A percentile compares a stretch with the other conserved stretches of the same genome.
phyloP scores from a whole-genome alignment of 2,888 invertebrate genomes.

The Clitarchus hookeri region DNA sequence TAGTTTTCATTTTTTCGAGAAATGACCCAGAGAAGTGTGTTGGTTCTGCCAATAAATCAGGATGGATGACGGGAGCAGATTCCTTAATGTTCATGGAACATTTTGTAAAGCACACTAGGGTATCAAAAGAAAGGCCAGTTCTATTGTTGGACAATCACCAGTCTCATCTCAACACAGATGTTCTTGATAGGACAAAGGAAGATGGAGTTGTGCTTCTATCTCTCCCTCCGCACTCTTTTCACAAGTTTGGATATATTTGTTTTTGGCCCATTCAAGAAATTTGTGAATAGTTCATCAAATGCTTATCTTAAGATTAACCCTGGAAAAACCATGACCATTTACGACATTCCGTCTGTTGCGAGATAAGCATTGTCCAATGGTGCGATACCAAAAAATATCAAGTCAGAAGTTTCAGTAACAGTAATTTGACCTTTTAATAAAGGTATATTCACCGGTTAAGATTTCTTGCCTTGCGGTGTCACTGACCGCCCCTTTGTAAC shows the following conservation, averaged over 20 bases:
- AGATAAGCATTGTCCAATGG: constrained; percentile 28
- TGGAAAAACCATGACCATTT: constrained; percentile 41
- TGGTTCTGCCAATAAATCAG: constrained; percentile 44
- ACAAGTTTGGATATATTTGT: constrained; percentile 51
- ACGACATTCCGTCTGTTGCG: constrained; percentile 30
- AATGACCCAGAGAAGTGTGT: constrained; percentile 42
- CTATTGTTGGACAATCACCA: constrained; percentile 51
- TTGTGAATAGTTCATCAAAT: constrained; percentile 44
- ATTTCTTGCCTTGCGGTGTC: constrained; percentile 42
- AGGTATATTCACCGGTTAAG: constrained; percentile 36
- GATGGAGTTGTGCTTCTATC: constrained; percentile 52
- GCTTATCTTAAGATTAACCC: constrained; percentile 38
- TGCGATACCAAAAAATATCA: constrained; percentile 44
- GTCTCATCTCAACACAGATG: constrained; percentile 47
- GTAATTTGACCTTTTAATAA: constrained; percentile 45
- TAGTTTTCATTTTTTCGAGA: constrained; percentile 45
- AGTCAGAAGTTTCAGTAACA: constrained; percentile 42
- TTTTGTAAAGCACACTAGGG: constrained; percentile 37
- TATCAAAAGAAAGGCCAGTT: constrained; percentile 39
- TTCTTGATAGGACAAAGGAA: constrained; percentile 48
- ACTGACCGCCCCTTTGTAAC: constrained; percentile 38
- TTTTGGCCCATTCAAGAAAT: constrained; percentile 52
- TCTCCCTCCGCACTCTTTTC: constrained; percentile 53
- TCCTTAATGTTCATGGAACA: constrained; percentile 41
- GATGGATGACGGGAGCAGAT: constrained; percentile 49